Evolutionary conservation across 2,888 invertebrate genomes (phyloP).

Genomic region (Galerucella calmariensis): DNA sequence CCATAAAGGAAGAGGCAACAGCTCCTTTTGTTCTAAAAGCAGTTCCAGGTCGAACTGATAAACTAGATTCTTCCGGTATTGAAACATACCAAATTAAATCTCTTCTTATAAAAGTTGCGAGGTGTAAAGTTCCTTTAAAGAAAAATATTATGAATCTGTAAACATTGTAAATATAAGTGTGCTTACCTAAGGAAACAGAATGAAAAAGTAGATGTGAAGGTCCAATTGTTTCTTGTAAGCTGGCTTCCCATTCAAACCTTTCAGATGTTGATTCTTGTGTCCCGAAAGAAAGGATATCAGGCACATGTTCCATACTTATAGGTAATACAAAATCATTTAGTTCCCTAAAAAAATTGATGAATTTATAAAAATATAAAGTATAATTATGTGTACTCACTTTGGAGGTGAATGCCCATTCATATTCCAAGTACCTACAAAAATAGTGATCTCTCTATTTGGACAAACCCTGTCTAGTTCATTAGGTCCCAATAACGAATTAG

Average conservation of each 20-base stretch:
- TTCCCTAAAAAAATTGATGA: slow-evolving; percentile 69
- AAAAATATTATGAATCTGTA: slow-evolving; percentile 31
- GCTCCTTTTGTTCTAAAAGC: slow-evolving; percentile 96
- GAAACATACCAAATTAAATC: slow-evolving; percentile 98
- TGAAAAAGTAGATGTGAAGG: slow-evolving; percentile 92
- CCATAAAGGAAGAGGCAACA: slow-evolving; percentile 88
- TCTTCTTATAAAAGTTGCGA: slow-evolving; percentile 87
- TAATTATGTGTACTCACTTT: slow-evolving; percentile 67
- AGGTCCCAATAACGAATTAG: slow-evolving; percentile 84
- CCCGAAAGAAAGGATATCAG: slow-evolving; percentile 91
- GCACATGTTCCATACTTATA: slow-evolving; percentile 83
- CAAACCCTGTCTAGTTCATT: slow-evolving; percentile 88
- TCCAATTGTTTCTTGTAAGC: slow-evolving; percentile 91
- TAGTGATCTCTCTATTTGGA: slow-evolving; percentile 84
- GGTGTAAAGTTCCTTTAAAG: slow-evolving; percentile 80
- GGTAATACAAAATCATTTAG: slow-evolving; percentile 92
- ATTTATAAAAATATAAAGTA: slow-evolving; percentile 2
- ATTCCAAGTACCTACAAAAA: slow-evolving; percentile 96
- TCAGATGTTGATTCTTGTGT: slow-evolving; percentile 94
- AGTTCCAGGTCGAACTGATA: slow-evolving; percentile 90
- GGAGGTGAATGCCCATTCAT: slow-evolving; percentile 93
- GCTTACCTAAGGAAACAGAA: slow-evolving; percentile 80
- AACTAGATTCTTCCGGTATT: slow-evolving; percentile 86
- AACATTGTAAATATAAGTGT: not conserved
- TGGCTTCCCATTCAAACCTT: slow-evolving; percentile 88